Conservation (phyloP, 2,888 invertebrate species). For the Macrophya alboannulata region DNA sequence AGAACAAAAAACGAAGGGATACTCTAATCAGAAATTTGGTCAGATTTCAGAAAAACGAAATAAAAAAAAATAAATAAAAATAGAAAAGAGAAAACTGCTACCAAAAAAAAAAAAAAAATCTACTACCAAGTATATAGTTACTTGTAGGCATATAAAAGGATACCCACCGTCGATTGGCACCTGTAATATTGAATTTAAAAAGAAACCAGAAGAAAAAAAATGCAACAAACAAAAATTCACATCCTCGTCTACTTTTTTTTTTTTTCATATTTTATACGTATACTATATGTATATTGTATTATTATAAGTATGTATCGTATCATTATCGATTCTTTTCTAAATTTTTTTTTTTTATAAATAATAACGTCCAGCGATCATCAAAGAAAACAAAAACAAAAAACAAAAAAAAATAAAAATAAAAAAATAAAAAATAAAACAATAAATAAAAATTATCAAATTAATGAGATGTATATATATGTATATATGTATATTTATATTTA, state of each 20-base stretch:
- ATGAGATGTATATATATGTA: not conserved
- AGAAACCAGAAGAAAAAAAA: not conserved
- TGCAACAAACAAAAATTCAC: not conserved
- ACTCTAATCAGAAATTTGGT: too few relatives aligned
- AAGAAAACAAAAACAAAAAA: not conserved
- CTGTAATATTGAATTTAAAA: not conserved
- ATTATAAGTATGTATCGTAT: not conserved
- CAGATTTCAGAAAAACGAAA: too few relatives aligned
- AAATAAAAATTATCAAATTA: not conserved
- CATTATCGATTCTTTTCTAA: not conserved
- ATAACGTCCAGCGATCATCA: not conserved
- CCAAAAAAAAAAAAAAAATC: too few relatives aligned
- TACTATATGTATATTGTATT: too few relatives aligned
- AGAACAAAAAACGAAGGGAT: too few relatives aligned
- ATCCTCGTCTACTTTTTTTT: not conserved
- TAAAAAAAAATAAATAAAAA: too few relatives aligned
- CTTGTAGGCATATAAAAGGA: not conserved
- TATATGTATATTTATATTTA: not conserved
- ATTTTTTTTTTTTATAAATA: not conserved
- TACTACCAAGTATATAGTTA: not conserved
- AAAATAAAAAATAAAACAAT: not conserved
- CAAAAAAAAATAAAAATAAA: not conserved
- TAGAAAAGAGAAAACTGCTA: too few relatives aligned
- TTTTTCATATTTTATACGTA: not conserved
- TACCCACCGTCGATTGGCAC: not conserved